Conservation (phyloP, 1,140 invertebrate species). For the Cotesia typhae region DNA sequence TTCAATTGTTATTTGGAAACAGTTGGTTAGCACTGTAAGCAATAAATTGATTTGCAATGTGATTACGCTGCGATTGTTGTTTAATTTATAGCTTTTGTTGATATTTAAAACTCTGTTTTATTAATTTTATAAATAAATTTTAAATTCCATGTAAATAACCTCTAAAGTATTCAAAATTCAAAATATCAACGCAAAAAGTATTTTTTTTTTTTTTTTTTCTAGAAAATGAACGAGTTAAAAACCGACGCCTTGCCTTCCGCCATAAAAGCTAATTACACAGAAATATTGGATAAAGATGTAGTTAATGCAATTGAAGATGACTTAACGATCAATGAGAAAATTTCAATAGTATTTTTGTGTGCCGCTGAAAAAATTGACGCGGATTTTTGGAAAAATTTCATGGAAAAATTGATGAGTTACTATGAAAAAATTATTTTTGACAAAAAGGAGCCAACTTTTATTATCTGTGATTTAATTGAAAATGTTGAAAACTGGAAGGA, state of each 20-base stretch:
- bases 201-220: background rate
- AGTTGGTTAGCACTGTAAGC: too few species aligned
- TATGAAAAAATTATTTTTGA: background rate
- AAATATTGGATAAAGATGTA: background rate
- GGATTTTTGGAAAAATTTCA: too few species aligned
- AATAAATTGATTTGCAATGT: too few species aligned
- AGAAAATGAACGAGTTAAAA: background rate
- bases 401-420: background rate
- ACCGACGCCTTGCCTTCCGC: constrained; percentile 12
- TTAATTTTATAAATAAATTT: background rate
- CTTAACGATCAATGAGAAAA: background rate
- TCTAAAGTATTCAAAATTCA: background rate
- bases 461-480: constrained; percentile 11
- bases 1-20: too few species aligned
- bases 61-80: too few species aligned
- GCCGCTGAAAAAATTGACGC: too few species aligned
- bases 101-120: too few species aligned
- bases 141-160: background rate
- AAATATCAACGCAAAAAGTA: background rate
- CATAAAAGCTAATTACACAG: background rate
- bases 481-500: constrained; percentile 21
- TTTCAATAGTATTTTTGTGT: background rate
- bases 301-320: background rate
- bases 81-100: too few species aligned
- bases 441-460: background rate